A percentile compares a stretch with the other conserved stretches of the same genome.
Conservation (phyloP, 2,113 vertebrate species). For the Megaceryle maxima region DNA sequence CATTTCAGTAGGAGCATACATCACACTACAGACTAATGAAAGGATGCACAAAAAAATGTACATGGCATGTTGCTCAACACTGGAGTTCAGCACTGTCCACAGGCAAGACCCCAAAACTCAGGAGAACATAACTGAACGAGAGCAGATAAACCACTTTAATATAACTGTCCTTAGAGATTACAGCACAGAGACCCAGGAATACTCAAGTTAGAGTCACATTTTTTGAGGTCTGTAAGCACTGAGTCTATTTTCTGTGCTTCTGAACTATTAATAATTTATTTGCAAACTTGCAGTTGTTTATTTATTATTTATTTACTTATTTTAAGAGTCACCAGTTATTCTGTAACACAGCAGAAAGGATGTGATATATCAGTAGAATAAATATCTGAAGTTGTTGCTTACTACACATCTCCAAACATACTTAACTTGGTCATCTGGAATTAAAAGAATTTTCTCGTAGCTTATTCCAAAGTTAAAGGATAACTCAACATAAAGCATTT, state of each 20-base stretch:
- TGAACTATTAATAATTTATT: background rate
- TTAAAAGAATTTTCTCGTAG: background rate
- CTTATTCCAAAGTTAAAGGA: background rate
- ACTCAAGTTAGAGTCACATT: background rate
- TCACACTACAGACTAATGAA: background rate
- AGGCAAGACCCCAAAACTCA: background rate
- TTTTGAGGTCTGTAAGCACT: background rate
- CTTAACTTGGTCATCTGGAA: background rate
- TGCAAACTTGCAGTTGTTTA: background rate
- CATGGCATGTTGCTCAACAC: background rate
- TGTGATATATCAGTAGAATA: background rate
- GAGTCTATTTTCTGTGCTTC: background rate
- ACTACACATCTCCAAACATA: background rate
- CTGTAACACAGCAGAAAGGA: background rate
- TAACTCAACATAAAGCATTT: background rate
- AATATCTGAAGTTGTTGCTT: background rate
- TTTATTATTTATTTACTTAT: background rate
- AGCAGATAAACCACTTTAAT: background rate
- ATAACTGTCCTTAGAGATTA: background rate
- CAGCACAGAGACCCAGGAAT: background rate
- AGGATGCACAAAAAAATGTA: background rate
- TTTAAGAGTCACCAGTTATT: background rate
- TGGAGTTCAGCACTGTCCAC: background rate
- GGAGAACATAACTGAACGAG: background rate
- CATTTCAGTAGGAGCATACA: background rate